Conservation (phyloP, 2,113 vertebrate species). For the Artemisiospiza belli region DNA sequence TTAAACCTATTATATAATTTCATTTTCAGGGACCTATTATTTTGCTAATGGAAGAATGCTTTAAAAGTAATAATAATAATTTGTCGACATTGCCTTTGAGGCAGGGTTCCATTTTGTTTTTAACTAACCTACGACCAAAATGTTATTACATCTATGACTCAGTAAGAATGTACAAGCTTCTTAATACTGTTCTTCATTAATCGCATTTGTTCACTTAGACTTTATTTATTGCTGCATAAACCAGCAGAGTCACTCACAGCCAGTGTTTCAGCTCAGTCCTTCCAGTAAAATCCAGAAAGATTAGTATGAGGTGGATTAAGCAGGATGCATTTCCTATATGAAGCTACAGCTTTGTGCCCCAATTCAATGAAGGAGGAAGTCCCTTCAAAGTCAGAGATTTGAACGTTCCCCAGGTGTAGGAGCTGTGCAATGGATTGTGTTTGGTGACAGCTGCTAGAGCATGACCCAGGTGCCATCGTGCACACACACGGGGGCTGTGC, state of each 20-base stretch:
- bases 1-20: not conserved
- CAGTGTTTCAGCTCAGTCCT: constrained; percentile 23
- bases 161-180: constrained; percentile 32
- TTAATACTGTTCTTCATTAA: constrained; percentile 40
- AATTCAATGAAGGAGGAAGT: not conserved
- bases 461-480: accelerated
- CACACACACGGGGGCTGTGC: not conserved
- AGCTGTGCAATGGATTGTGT: not conserved
- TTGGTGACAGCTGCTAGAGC: not conserved
- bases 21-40: constrained; percentile 69
- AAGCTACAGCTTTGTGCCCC: not conserved
- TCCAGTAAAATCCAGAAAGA: constrained; percentile 1
- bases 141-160: not conserved
- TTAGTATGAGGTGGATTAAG: constrained; percentile 30
- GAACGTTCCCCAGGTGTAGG: not conserved
- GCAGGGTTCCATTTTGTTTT: constrained; percentile 44
- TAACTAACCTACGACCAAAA: constrained; percentile 65
- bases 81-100: constrained; percentile 28
- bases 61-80: constrained; percentile 48
- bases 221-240: constrained; percentile 67
- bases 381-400: not conserved
- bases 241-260: constrained; percentile 18
- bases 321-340: not conserved
- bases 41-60: constrained; percentile 49
- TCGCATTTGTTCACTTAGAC: not conserved